These are phyloP conservation scores for Acrossocheilus fasciatus DNA, from an alignment of 2,797 vertebrate genomes.

Conservation along the genomic window DNA sequence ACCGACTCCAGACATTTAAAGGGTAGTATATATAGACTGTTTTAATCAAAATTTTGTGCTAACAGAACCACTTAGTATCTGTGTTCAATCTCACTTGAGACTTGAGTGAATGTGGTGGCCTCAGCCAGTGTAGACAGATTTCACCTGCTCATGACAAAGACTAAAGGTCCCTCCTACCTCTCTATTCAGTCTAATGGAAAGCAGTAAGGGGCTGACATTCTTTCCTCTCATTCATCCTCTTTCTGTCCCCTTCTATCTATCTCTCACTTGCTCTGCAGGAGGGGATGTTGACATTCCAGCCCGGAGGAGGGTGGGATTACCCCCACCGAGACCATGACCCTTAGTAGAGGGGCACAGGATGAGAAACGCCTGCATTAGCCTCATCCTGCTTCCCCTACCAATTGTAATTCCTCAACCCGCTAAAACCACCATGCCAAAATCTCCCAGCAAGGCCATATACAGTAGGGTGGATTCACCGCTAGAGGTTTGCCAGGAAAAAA, in stretches of 20 bases:
- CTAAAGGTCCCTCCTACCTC: slow-evolving; percentile 18
- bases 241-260: slow-evolving; percentile 10
- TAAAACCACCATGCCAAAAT: slow-evolving; percentile 10
- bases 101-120: not conserved
- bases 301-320: slow-evolving; percentile 18
- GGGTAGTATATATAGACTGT: too few relatives aligned
- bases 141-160: slow-evolving; percentile 20
- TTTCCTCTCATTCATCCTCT: not conserved
- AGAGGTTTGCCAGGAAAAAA: not conserved
- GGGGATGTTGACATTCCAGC: slow-evolving; percentile 47
- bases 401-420: slow-evolving; percentile 24
- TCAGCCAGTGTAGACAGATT: not conserved
- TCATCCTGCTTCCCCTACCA: slow-evolving; percentile 26
- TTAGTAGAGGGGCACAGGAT: slow-evolving; percentile 29
- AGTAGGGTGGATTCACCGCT: not conserved
- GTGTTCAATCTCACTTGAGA: not conserved
- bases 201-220: slow-evolving; percentile 18
- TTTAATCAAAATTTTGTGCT: not conserved
- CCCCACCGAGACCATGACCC: slow-evolving; percentile 17
- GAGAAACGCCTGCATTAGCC: slow-evolving; percentile 23
- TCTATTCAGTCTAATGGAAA: slow-evolving; percentile 7
- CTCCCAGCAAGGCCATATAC: not conserved
- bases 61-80: not conserved
- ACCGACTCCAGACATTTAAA: not conserved
- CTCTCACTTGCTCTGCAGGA: slow-evolving; percentile 37